Conservation (phyloP, 2,797 vertebrate species). For the Syngnathus acus region DNA sequence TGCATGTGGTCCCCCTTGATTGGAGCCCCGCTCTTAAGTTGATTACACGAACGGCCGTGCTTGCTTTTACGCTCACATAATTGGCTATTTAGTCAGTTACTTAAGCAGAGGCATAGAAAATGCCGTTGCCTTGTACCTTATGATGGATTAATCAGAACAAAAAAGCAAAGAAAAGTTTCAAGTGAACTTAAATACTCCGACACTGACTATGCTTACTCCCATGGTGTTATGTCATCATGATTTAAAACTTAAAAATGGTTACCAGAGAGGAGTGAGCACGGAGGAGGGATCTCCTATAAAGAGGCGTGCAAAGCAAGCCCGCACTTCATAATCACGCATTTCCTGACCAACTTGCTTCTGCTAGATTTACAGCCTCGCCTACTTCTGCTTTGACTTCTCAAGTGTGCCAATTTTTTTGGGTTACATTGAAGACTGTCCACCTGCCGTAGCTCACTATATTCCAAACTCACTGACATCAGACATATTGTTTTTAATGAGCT, state of each 20-base stretch:
- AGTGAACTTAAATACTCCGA: background rate
- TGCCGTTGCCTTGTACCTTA: background rate
- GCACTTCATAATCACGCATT: slow-evolving; percentile 16
- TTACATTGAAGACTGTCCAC: background rate
- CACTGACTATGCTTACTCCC: background rate
- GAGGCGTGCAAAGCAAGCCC: background rate
- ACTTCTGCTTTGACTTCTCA: background rate
- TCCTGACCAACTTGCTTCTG: slow-evolving; percentile 16
- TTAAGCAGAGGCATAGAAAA: background rate
- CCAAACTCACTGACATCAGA: background rate
- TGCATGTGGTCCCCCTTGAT: slow-evolving; percentile 33
- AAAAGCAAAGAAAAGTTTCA: background rate
- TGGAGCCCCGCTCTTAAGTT: slow-evolving; percentile 18
- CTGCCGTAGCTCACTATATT: background rate
- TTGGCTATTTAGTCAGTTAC: background rate
- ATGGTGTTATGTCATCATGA: background rate
- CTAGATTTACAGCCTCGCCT: slow-evolving; percentile 18
- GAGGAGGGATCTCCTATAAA: slow-evolving; percentile 10
- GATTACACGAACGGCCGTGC: background rate
- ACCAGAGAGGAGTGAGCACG: background rate
- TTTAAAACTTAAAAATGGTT: background rate
- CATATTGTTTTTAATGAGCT: background rate
- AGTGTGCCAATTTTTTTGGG: background rate
- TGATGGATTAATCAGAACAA: background rate
- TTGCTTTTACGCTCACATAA: background rate